Conservation (phyloP, 2,888 invertebrate species). For the Philonicus albiceps region DNA sequence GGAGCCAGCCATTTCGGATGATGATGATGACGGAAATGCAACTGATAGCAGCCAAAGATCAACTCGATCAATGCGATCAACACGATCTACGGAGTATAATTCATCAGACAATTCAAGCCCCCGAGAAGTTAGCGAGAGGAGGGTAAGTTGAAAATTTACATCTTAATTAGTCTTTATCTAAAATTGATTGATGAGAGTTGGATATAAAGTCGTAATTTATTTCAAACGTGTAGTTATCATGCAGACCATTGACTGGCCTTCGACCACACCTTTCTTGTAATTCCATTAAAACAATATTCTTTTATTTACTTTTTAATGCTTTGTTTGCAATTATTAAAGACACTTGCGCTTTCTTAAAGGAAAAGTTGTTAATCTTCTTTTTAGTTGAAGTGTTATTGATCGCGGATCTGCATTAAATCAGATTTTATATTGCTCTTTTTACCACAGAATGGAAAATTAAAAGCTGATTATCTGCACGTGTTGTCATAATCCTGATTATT, state of each 20-base stretch:
- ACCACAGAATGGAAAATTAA: background rate
- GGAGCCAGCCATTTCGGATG: conserved; percentile 56
- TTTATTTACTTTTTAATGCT: background rate
- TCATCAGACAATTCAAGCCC: conserved; percentile 39
- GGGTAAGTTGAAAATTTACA: conserved; percentile 30
- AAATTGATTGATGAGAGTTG: background rate
- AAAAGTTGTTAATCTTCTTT: background rate
- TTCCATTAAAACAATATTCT: background rate
- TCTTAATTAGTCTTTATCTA: background rate
- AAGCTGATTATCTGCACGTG: background rate
- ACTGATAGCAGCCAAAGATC: conserved; percentile 52
- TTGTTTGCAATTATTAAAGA: background rate
- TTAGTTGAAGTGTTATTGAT: background rate
- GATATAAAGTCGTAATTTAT: background rate
- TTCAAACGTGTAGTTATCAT: background rate
- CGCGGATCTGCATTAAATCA: background rate
- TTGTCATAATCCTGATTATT: background rate
- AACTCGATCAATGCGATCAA: conserved; percentile 48
- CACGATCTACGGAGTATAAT: background rate
- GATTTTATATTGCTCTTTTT: background rate
- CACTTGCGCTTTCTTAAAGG: background rate
- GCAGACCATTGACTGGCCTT: background rate
- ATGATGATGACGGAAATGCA: conserved; percentile 53
- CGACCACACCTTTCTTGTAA: background rate
- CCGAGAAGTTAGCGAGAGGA: conserved; percentile 45